A percentile compares a stretch with the other conserved stretches of the same genome.
Conservation (phyloP, 2,113 vertebrate species). For the Mus musculus region GRCm39 chr2:66789501-66790000, state of each 20-base stretch:
- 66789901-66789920: not conserved
- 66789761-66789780: not conserved
- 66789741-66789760: not conserved
- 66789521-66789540: not conserved
- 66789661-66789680: too few relatives aligned
- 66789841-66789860: not conserved
- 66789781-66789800: not conserved
- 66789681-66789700: too few relatives aligned
- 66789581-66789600: not conserved
- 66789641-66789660: not conserved
- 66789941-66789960: not conserved
- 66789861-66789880: not conserved
- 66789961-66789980: too few relatives aligned
- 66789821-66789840: not conserved
- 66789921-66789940: not conserved
- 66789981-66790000: too few relatives aligned
- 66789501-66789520: not conserved
- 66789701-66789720: too few relatives aligned
- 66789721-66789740: not conserved
- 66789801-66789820: not conserved
- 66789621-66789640: not conserved
- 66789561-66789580: not conserved
- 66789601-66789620: not conserved
- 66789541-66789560: not conserved
- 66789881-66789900: not conserved